Evolutionary conservation across 2,888 invertebrate genomes (phyloP).

Genomic region (Adineta ricciae): DNA sequence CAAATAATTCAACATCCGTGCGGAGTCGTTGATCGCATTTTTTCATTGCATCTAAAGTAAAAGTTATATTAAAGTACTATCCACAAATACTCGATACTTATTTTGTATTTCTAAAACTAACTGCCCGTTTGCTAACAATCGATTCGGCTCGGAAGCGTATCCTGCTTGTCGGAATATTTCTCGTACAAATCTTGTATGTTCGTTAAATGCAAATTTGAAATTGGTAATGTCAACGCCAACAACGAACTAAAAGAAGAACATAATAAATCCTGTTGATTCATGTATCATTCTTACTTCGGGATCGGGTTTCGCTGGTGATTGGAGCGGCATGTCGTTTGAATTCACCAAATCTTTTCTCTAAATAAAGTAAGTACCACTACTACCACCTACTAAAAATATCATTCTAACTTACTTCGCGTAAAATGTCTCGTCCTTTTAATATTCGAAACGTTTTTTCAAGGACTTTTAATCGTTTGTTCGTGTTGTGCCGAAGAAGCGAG

Average conservation of each 20-base stretch:
- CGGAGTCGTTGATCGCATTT: not conserved
- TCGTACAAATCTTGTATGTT: not conserved
- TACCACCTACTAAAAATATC: not conserved
- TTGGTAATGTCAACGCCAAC: not conserved
- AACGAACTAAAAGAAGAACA: not conserved
- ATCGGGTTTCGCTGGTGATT: not conserved
- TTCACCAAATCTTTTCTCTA: not conserved
- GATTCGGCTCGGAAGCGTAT: not conserved
- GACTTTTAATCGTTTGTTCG: not conserved
- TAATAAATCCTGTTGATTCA: not conserved
- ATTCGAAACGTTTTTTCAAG: not conserved
- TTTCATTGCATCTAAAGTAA: not conserved
- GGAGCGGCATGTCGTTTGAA: not conserved
- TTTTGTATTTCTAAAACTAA: not conserved
- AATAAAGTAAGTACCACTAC: not conserved
- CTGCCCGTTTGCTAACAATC: not conserved
- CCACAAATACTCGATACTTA: not conserved
- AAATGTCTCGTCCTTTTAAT: not conserved
- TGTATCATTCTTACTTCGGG: not conserved
- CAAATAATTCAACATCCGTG: not conserved
- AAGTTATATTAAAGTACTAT: not conserved
- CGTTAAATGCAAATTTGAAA: not conserved
- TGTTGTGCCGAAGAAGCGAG: not conserved
- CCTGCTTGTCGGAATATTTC: not conserved
- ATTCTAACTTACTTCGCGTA: not conserved